Conservation (phyloP, 2,888 invertebrate genomes). For the Elysia crispata region DNA sequence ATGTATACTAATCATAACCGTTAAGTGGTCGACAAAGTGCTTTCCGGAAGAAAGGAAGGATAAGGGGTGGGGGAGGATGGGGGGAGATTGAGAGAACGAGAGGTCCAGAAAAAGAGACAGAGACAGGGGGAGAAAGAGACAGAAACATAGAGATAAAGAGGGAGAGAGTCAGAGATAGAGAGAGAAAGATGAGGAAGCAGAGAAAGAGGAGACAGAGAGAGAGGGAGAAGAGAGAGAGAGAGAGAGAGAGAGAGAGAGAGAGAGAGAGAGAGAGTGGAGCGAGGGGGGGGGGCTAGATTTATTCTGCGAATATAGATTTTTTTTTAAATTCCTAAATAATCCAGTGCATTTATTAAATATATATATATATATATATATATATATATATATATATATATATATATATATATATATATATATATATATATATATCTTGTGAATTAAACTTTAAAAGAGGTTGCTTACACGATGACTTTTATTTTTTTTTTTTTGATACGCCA, state of each 20-base stretch:
- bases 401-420: too few species aligned
- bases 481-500: too few species aligned
- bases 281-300: constrained; percentile 11
- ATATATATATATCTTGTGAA: too few species aligned
- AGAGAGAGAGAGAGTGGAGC: not conserved
- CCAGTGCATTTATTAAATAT: too few species aligned
- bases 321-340: too few species aligned
- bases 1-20: too few species aligned
- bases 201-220: not conserved
- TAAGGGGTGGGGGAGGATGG: not conserved
- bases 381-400: too few species aligned
- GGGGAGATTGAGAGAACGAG: not conserved
- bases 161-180: not conserved
- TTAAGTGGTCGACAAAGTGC: too few species aligned
- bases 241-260: constrained; percentile 36
- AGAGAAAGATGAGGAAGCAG: not conserved
- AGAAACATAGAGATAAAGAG: not conserved
- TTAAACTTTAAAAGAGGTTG: too few species aligned
- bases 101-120: not conserved
- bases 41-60: not conserved
- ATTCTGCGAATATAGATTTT: too few species aligned
- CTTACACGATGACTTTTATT: too few species aligned
- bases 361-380: too few species aligned
- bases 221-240: constrained; percentile 26
- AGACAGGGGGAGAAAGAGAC: not conserved